Evolutionary conservation across 2,888 invertebrate genomes (phyloP).

Genomic region (Pristionchus japonicus): DNA sequence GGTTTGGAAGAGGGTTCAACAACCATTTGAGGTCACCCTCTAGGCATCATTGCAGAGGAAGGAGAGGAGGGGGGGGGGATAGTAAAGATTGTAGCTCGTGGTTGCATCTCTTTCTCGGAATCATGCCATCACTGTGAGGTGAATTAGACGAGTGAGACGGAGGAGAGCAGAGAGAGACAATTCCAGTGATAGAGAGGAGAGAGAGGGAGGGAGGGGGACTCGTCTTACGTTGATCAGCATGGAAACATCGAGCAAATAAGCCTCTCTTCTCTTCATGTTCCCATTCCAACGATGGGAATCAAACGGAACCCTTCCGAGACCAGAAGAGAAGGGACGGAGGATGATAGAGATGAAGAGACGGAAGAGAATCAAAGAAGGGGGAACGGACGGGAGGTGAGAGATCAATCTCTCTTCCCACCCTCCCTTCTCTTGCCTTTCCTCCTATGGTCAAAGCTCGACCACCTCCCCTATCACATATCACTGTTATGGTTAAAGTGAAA

Average conservation of each 20-base stretch:
- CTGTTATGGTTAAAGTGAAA: background rate
- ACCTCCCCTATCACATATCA: background rate
- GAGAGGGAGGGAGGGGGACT: background rate
- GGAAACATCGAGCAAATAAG: background rate
- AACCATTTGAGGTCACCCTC: slow-evolving; percentile 11
- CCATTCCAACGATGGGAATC: background rate
- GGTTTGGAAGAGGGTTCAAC: background rate
- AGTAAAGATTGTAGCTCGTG: background rate
- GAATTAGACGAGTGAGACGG: background rate
- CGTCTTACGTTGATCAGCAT: background rate
- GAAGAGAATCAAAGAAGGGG: background rate
- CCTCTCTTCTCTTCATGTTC: background rate
- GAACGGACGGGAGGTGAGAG: background rate
- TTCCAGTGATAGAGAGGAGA: background rate
- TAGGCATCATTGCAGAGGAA: background rate
- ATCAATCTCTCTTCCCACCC: background rate
- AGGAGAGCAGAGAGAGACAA: background rate
- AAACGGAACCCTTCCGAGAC: background rate
- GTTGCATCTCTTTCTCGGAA: background rate
- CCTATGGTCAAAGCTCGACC: background rate
- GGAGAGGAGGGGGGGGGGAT: background rate
- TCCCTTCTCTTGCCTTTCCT: background rate
- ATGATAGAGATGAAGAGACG: background rate
- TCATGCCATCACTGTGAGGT: background rate
- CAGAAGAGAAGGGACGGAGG: background rate